phyloP scores from a whole-genome alignment of 1,140 invertebrate species.

The Microplitis demolitor region DNA sequence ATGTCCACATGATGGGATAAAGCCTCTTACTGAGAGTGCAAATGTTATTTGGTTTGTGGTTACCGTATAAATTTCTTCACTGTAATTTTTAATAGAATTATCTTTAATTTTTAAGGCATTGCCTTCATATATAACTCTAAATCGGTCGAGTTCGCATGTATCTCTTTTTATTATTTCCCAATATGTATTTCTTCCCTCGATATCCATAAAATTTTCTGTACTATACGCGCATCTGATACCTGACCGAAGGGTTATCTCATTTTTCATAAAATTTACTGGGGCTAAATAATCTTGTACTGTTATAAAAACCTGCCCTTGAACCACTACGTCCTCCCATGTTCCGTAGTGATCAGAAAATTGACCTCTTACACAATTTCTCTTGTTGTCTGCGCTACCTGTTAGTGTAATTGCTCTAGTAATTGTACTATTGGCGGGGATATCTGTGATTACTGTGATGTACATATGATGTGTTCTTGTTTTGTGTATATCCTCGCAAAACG shows the following conservation, averaged over 20 bases:
- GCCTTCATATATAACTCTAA: neutral
- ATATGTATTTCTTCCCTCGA: conserved; percentile 13
- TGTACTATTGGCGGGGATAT: neutral
- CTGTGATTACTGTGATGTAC: neutral
- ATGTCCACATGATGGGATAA: neutral
- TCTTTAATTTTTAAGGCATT: neutral
- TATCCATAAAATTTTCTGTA: conserved; percentile 20
- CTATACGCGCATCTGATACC: conserved; percentile 9
- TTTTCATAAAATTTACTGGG: neutral
- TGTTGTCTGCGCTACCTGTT: neutral
- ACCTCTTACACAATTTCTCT: conserved; percentile 5
- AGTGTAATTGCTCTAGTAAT: neutral
- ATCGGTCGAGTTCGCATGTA: conserved; percentile 2
- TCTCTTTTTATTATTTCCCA: conserved; percentile 9
- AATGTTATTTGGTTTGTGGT: conserved; percentile 14
- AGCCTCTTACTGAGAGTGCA: neutral
- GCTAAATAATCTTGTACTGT: conserved; percentile 17
- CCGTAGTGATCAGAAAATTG: conserved; percentile 16
- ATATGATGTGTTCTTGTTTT: neutral
- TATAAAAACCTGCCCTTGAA: conserved; percentile 10
- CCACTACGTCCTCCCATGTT: conserved; percentile 3
- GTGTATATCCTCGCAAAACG: neutral
- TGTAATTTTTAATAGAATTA: neutral
- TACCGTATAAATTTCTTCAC: neutral
- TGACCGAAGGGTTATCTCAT: neutral